Evolutionary conservation across 2,113 vertebrate genomes (phyloP).

Genomic region (Ochotona curzoniae): DNA sequence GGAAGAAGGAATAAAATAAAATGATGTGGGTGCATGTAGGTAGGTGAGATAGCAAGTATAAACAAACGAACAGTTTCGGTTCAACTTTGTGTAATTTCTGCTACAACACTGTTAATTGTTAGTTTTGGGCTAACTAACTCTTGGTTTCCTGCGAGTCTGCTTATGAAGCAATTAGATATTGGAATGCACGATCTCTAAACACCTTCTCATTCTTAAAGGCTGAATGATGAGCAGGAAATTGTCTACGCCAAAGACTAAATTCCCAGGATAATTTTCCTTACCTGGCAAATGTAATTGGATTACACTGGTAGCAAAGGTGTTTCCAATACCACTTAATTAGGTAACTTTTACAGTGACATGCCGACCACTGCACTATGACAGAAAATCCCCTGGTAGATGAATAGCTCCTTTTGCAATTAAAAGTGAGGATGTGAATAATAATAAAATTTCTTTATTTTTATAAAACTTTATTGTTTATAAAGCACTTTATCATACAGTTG

Average conservation of each 20-base stretch:
- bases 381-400: neutral
- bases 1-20: neutral
- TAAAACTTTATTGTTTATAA: slow-evolving; percentile 36
- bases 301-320: slow-evolving; percentile 37
- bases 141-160: slow-evolving; percentile 22
- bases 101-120: neutral
- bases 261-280: slow-evolving; percentile 57
- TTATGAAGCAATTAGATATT: slow-evolving; percentile 38
- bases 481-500: neutral
- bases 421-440: slow-evolving; percentile 28
- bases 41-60: neutral
- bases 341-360: slow-evolving; percentile 24
- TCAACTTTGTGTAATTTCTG: neutral
- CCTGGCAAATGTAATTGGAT: slow-evolving; percentile 70
- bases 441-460: slow-evolving; percentile 18
- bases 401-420: slow-evolving; percentile 53
- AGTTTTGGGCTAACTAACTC: neutral
- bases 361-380: neutral
- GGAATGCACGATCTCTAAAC: slow-evolving; percentile 1
- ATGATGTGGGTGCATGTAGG: neutral
- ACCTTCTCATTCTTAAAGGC: slow-evolving; percentile 33
- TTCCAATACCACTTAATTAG: slow-evolving; percentile 62
- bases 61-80: neutral
- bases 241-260: slow-evolving; percentile 16
- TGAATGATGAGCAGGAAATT: slow-evolving; percentile 27